Conservation (phyloP, 2,888 invertebrate genomes). For the Petrolisthes cinctipes region DNA sequence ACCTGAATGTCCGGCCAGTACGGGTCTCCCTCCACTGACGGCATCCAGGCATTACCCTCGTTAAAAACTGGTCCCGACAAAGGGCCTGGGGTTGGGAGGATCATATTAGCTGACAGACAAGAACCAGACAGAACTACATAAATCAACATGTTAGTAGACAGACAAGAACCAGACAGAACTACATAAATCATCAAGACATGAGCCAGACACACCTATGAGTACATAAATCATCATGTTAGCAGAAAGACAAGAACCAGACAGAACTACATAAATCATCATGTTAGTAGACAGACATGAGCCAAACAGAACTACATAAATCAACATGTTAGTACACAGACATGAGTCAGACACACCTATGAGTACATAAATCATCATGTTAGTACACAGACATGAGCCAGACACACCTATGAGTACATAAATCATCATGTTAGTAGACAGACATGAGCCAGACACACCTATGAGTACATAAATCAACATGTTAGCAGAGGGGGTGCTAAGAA, state of each 20-base stretch:
- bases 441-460: too few species aligned
- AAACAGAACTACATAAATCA: not conserved
- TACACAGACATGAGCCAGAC: too few species aligned
- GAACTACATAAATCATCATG: not conserved
- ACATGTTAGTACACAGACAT: not conserved
- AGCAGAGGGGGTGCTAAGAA: too few species aligned
- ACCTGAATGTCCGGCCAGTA: conserved; percentile 45
- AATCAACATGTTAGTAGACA: not conserved
- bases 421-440: too few species aligned
- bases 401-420: too few species aligned
- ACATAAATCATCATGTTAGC: too few species aligned
- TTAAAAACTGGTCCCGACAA: conserved; percentile 24
- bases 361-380: too few species aligned
- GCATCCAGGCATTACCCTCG: conserved; percentile 41
- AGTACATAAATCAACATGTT: too few species aligned
- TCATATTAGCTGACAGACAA: not conserved
- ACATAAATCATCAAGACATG: too few species aligned
- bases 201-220: too few species aligned
- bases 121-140: not conserved
- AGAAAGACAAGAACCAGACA: too few species aligned
- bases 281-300: not conserved
- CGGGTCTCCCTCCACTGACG: conserved; percentile 33
- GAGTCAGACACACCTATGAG: not conserved
- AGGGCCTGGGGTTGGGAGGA: conserved; percentile 24
- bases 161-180: not conserved